These are phyloP conservation scores for Elymnias hypermnestra DNA, from an alignment of 1,140 invertebrate species.

Conservation along the genomic window DNA sequence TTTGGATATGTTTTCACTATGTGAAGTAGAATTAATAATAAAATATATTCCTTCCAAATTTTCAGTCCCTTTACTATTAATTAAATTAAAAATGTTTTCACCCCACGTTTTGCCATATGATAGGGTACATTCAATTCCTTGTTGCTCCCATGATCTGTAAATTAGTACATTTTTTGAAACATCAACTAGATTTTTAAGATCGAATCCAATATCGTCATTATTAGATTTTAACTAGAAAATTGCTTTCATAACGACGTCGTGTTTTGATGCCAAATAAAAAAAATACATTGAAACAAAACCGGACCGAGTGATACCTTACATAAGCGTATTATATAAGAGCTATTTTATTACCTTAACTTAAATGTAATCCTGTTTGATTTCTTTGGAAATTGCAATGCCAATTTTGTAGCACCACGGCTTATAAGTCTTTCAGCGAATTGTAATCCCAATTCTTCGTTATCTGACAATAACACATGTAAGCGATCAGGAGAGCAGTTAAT, in stretches of 20 bases:
- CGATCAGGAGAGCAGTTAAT: slow-evolving; percentile 22
- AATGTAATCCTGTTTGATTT: no score
- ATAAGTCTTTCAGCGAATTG: slow-evolving; percentile 27
- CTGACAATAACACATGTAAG: slow-evolving; percentile 8
- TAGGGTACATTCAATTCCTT: slow-evolving; percentile 5
- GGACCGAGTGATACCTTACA: no score
- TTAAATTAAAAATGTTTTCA: not conserved
- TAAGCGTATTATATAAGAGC: no score
- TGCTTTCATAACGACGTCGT: no score
- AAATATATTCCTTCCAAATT: slow-evolving; percentile 15
- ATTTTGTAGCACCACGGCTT: slow-evolving; percentile 25
- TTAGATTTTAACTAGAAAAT: no score
- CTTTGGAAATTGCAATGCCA: slow-evolving; percentile 4
- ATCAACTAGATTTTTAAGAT: no score
- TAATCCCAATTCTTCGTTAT: slow-evolving; percentile 22
- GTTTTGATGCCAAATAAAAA: no score
- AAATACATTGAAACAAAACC: no score
- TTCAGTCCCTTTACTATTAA: not conserved
- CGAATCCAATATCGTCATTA: no score
- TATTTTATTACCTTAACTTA: no score
- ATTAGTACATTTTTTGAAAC: no score
- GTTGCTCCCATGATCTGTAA: slow-evolving; percentile 7
- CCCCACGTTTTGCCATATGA: not conserved
- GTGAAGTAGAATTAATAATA: not conserved
- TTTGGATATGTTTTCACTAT: not conserved